phyloP scores from a whole-genome alignment of 2,888 invertebrate species.

The Aricia artaxerxes region DNA sequence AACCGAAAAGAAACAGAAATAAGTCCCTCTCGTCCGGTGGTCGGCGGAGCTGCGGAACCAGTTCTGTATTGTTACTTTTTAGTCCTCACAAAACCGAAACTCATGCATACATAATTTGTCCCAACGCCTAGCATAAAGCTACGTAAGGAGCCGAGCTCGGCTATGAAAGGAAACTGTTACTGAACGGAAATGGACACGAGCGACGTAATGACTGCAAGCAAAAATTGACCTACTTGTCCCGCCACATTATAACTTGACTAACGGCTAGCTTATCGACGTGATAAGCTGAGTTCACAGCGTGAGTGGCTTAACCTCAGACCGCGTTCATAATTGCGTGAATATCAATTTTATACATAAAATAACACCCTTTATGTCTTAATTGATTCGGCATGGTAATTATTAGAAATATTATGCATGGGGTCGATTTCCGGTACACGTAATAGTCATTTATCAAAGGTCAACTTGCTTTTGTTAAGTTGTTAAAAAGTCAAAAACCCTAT shows the following conservation, averaged over 20 bases:
- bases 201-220: constrained; percentile 49
- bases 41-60: constrained; percentile 57
- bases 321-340: neutral
- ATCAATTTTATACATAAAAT: constrained; percentile 6
- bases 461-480: neutral
- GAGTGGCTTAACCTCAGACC: neutral
- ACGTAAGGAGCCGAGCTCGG: constrained; percentile 51
- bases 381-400: constrained; percentile 5
- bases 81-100: constrained; percentile 66
- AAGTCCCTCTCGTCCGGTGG: constrained; percentile 64
- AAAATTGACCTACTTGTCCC: constrained; percentile 22
- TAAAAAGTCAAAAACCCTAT: neutral
- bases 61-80: constrained; percentile 66
- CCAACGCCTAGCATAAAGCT: constrained; percentile 53
- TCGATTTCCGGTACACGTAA: constrained; percentile 1
- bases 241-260: neutral
- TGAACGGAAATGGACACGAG: constrained; percentile 68
- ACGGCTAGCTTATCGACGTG: neutral
- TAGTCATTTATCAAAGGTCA: neutral
- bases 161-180: constrained; percentile 70
- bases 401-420: neutral
- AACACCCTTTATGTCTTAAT: neutral
- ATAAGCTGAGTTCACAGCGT: neutral
- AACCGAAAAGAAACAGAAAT: constrained; percentile 73
- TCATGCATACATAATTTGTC: constrained; percentile 67